Percentiles rank a stretch among this genome's conserved stretches.
These are phyloP conservation scores for Fissipunctia ypsillon DNA, from an alignment of 2,888 invertebrate species.

Conservation along the genomic window DNA sequence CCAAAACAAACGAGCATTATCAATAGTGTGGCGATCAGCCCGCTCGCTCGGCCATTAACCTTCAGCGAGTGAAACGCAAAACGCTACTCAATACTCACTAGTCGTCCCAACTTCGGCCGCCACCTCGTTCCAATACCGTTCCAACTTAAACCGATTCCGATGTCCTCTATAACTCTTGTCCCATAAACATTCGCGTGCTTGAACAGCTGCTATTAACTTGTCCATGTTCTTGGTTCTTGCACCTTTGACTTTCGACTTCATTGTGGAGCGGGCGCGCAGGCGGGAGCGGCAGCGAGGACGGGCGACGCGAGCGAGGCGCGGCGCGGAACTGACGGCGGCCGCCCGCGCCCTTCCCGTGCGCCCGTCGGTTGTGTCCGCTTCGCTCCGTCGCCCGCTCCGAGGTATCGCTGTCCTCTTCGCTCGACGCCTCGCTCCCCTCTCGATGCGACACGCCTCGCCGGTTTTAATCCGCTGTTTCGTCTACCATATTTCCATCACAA, in stretches of 20 bases:
- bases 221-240: conserved; percentile 86
- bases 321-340: conserved; percentile 75
- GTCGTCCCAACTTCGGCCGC: conserved; percentile 86
- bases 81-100: conserved; percentile 88
- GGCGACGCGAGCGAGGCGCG: conserved; percentile 76
- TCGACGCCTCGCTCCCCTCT: conserved; percentile 82
- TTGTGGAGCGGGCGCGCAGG: conserved; percentile 81
- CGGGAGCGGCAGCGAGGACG: conserved; percentile 72
- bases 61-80: conserved; percentile 67
- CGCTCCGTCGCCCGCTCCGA: conserved; percentile 78
- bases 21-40: conserved; percentile 39
- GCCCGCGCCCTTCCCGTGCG: conserved; percentile 65
- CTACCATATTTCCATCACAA: conserved; percentile 6
- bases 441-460: conserved; percentile 74
- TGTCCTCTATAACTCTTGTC: conserved; percentile 87
- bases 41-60: conserved; percentile 74
- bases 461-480: conserved; percentile 62
- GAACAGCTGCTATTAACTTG: conserved; percentile 87
- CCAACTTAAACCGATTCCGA: conserved; percentile 86
- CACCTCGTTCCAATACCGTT: conserved; percentile 89
- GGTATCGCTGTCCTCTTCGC: conserved; percentile 77
- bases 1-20: conserved; percentile 60
- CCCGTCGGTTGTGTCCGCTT: conserved; percentile 68
- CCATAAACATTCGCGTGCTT: conserved; percentile 88
- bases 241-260: conserved; percentile 82